Percentiles rank a stretch among this genome's conserved stretches.
Conservation (phyloP, 64 coral and sea anemone species). For the Actinia equina region DNA sequence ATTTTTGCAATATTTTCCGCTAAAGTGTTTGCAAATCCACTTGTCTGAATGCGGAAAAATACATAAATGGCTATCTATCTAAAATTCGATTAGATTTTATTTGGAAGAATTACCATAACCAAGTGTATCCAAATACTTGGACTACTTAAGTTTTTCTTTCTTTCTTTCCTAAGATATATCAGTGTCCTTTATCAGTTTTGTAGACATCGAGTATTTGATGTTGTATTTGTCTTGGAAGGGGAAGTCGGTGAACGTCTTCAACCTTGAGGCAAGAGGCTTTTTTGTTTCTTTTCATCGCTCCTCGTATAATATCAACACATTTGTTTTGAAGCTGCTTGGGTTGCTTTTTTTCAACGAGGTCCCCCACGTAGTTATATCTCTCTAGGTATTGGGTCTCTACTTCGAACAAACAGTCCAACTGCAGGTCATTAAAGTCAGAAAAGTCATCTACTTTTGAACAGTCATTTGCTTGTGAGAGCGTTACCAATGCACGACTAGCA, state of each 20-base stretch:
- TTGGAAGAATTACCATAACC: too few species aligned
- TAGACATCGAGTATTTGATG: background rate
- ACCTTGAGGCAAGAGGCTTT: too few species aligned
- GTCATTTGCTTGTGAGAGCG: conserved; percentile 43
- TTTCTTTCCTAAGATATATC: background rate
- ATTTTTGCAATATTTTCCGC: background rate
- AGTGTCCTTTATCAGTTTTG: background rate
- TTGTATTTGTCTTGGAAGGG: background rate
- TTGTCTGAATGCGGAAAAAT: background rate
- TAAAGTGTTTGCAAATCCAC: background rate
- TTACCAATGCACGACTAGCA: conserved; percentile 91
- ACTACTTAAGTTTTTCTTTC: background rate
- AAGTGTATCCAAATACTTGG: too few species aligned
- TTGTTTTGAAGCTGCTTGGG: conserved; percentile 54
- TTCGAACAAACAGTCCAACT: conserved; percentile 73
- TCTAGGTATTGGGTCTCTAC: conserved; percentile 84
- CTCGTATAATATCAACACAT: conserved; percentile 51
- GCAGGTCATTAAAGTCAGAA: conserved; percentile 77
- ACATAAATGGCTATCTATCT: background rate
- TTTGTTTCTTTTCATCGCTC: background rate
- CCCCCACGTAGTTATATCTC: conserved; percentile 73
- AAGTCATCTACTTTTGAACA: conserved; percentile 62
- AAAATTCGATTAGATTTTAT: background rate
- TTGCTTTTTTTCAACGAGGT: conserved; percentile 72
- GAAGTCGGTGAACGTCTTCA: conserved; percentile 1